Base-by-base conservation (phyloP, 2,113 vertebrate species). In the Pyxicephalus adspersus region DNA sequence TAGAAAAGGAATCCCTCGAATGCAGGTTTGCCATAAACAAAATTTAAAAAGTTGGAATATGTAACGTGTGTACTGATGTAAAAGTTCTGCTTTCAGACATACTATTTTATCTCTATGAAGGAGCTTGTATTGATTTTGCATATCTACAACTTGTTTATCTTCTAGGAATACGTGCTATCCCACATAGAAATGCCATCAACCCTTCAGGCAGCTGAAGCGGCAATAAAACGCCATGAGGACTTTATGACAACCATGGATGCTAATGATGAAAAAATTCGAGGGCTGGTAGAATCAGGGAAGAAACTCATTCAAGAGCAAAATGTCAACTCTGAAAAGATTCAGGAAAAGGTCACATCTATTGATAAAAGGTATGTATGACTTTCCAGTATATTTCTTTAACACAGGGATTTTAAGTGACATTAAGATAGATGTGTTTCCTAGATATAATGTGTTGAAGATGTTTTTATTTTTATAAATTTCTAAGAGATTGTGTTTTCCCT, bases 221-320 rank as follows among this genome's bases (percentile, higher is more conserved):
- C 96, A 84, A 96, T 98, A 61, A 95, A 96, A 83, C 97, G 97
- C 74, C 94, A 96, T 3, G 97, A 99, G 75, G 97, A 96, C 80
- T 96, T 96, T 86, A 89, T 96, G 88, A 97, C 93, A 73, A 96
- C 96, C 84, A 96, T 97, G 93, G 97, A 99, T 2, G 95, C 95
- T 88, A 95, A 90, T 0, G 95, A 96, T 54, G 96, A 98, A 81
- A 96, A 94, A 54, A 95, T 98, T 85, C 94, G 86, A 3, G 92
- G 92, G 1, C 90, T 98, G 76, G 91, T 94, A 77, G 96, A 98
- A 55, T 87, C 94, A 0, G 96, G 96, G n/a, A 85, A 86, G 26
- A 95, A 95, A 81, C 91, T 99, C 45, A 92, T 98, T 55, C 91
- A 90, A 0, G 91, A 94, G 23, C 90, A 90, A 52, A 94, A 96